Conservation (phyloP, 2,797 vertebrate species). For the Natrix natrix region DNA sequence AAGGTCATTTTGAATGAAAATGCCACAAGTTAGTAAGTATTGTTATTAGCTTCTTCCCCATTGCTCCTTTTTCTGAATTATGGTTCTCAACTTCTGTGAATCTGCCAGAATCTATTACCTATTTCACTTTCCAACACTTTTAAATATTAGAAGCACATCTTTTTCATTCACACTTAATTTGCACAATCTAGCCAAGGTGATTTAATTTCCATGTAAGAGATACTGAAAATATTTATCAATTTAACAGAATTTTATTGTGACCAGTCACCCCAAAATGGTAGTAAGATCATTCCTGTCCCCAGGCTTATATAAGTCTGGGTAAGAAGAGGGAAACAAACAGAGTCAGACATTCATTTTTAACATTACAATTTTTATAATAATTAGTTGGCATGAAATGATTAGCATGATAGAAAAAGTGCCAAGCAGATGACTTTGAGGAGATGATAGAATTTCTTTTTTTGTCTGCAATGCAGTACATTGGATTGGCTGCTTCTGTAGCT, state of each 20-base stretch:
- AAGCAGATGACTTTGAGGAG: not conserved
- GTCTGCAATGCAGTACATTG: not conserved
- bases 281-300: not conserved
- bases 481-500: not conserved
- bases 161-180: not conserved
- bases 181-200: not conserved
- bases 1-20: slow-evolving; percentile 25
- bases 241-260: not conserved
- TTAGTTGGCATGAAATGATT: not conserved
- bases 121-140: not conserved
- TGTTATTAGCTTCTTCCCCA: not conserved
- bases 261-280: not conserved
- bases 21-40: not conserved
- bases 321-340: not conserved
- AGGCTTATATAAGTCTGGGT: not conserved
- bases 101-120: not conserved
- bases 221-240: not conserved
- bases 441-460: not conserved
- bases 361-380: not conserved
- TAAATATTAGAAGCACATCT: not conserved
- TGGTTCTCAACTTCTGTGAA: not conserved
- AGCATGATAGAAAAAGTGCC: not conserved
- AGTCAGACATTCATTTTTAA: not conserved
- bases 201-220: not conserved
- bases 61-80: not conserved